phyloP scores from a whole-genome alignment of 1,140 invertebrate species.

The Procambarus virginalis region DNA sequence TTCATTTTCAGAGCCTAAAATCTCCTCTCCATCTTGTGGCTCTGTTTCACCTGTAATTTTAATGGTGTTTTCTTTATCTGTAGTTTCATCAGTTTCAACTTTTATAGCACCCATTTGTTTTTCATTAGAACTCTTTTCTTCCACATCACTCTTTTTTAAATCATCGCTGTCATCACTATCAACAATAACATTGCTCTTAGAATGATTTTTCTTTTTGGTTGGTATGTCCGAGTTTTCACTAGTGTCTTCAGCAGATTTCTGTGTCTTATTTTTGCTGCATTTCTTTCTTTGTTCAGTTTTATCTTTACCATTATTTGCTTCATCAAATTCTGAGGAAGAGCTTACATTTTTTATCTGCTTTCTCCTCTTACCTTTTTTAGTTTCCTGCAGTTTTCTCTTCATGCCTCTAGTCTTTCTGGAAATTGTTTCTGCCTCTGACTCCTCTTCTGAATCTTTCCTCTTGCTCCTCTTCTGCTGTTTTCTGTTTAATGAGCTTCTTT shows the following conservation, averaged over 20 bases:
- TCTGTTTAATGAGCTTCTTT: conserved; percentile 41
- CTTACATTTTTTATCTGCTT: conserved; percentile 35
- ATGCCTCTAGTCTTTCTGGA: conserved; percentile 45
- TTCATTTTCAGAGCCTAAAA: conserved; percentile 7
- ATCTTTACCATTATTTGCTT: conserved; percentile 15
- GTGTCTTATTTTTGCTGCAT: conserved; percentile 11
- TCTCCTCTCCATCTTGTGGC: conserved; percentile 18
- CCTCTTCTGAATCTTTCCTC: conserved; percentile 61
- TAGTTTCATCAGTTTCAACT: conserved; percentile 1
- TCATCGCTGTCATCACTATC: conserved; percentile 57
- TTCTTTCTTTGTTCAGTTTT: conserved; percentile 26
- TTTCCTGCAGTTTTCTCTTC: conserved; percentile 49
- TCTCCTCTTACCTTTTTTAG: conserved; percentile 45
- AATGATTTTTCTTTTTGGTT: conserved; percentile 54
- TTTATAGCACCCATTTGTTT: conserved; percentile 20
- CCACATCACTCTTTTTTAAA: conserved; percentile 13
- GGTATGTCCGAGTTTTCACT: conserved; percentile 61
- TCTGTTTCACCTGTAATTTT: conserved; percentile 14
- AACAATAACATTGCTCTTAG: conserved; percentile 44
- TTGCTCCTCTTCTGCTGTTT: conserved; percentile 65
- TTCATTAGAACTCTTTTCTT: conserved; percentile 13
- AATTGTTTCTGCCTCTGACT: conserved; percentile 31
- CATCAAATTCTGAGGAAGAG: conserved; percentile 46
- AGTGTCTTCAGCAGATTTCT: conserved; percentile 31
- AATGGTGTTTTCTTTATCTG: conserved; percentile 2